These are phyloP conservation scores for Tethea ocularis DNA, from an alignment of 2,888 invertebrate genomes.

Conservation along the genomic window DNA sequence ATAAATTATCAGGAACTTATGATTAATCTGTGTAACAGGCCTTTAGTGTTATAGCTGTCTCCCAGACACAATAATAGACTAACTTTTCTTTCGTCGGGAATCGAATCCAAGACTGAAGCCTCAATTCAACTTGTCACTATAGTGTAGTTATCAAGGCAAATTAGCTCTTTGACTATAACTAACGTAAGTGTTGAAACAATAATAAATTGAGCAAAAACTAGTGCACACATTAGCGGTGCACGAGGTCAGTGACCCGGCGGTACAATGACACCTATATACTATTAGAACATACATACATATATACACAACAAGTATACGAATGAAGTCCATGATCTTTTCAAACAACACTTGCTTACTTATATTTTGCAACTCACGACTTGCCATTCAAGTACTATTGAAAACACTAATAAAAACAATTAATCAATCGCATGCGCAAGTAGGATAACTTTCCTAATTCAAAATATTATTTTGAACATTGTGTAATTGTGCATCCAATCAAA, in stretches of 20 bases:
- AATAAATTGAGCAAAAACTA: not conserved
- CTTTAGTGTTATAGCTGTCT: not conserved
- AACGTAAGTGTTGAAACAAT: not conserved
- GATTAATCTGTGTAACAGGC: too few species aligned
- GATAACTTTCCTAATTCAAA: not conserved
- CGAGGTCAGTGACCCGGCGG: conserved; percentile 13
- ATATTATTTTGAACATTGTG: not conserved
- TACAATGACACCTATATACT: not conserved
- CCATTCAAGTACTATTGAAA: not conserved
- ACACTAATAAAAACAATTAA: not conserved
- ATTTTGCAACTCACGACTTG: not conserved
- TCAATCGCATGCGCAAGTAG: too few species aligned
- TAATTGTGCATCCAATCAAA: not conserved
- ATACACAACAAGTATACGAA: not conserved
- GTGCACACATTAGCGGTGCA: conserved; percentile 7
- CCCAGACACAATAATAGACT: not conserved
- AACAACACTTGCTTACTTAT: not conserved
- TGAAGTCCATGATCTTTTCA: not conserved
- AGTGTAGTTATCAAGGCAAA: not conserved
- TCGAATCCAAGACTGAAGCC: not conserved
- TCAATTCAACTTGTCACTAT: not conserved
- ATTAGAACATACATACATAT: not conserved
- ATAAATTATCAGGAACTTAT: too few species aligned
- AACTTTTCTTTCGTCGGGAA: not conserved
- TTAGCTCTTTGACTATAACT: not conserved